Conservation (phyloP, 53 echinoderm and acorn worm genomes). For the Paelopatides confundens region DNA sequence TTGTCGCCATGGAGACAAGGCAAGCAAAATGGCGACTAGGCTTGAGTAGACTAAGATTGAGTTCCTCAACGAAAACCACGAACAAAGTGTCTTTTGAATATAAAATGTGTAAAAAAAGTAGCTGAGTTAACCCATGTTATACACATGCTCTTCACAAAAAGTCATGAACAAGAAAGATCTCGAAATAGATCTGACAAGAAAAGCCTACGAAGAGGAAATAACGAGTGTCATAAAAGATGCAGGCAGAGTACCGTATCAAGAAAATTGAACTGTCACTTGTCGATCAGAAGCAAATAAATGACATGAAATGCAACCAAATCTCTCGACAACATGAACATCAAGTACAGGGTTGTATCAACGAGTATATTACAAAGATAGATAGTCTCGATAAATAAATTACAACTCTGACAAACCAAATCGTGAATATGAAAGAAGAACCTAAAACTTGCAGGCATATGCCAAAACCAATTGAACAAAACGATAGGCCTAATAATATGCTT, state of each 20-base stretch:
- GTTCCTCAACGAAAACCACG: neutral
- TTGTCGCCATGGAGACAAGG: neutral
- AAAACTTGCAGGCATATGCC: neutral
- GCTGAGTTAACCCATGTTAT: slow-evolving; percentile 96
- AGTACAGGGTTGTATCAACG: slow-evolving; percentile 55
- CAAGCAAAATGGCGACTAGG: slow-evolving; percentile 36
- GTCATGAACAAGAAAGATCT: slow-evolving; percentile 94
- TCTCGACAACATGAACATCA: slow-evolving; percentile 34
- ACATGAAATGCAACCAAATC: slow-evolving; percentile 4
- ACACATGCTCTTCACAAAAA: slow-evolving; percentile 94
- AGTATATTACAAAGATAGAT: slow-evolving; percentile 34
- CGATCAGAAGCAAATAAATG: slow-evolving; percentile 65
- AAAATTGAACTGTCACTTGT: slow-evolving; percentile 47
- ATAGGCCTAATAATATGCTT: neutral
- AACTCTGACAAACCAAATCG: slow-evolving; percentile 50
- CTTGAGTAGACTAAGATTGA: neutral
- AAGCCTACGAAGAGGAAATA: slow-evolving; percentile 89
- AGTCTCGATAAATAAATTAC: slow-evolving; percentile 26
- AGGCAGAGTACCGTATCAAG: slow-evolving; percentile 66
- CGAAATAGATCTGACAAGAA: slow-evolving; percentile 74
- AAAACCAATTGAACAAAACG: neutral
- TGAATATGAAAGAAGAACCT: slow-evolving; percentile 48
- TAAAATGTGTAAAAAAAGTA: slow-evolving; percentile 95
- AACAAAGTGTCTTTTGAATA: slow-evolving; percentile 81
- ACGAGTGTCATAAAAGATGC: slow-evolving; percentile 73